Base-by-base conservation (phyloP, 2,888 invertebrate species). In the Stratiomys singularior region DNA sequence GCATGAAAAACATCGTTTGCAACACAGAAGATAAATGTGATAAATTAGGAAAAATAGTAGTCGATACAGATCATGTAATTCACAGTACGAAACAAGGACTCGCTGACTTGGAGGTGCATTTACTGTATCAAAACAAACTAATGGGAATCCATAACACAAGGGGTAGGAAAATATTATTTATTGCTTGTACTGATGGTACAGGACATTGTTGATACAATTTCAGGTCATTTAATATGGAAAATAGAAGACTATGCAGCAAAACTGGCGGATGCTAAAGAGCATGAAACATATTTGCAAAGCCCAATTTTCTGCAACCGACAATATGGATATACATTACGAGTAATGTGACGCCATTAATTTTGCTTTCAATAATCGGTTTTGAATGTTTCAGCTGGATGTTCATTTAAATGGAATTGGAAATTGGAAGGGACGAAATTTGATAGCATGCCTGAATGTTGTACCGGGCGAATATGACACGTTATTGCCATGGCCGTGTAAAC, bases 311-410 rank as follows among this genome's bases (percentile, higher is more conserved):
- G 91, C 56, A 92, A 92, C 56, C 91, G 90, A 82, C 91, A 90
- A 79, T 93, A 92, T 81, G 94, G 94, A n/a, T 94, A 94, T 85
- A 91, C 92, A 1, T 84, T 94, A 23, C 90, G 93, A 86, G 92
- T 92, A 87, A 78, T 58, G 56, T 69, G 0, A 11, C 21, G 56
- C 18, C 0, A 56, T 18, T 15, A 3, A 56, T 47, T 18, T 4
- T 21, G 23, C 25, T 15, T 21, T 56, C 0, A 44, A 9, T 60
- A 66, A n/a, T n/a, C 23, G 56, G 0, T 47, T 18, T 30, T 58
- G n/a, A 9, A 46, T 37, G 18, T 82, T 81, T 3, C 83, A 93
- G 93, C 88, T 93, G 27, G 91, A 93, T 82, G 84, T 93, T 1
- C 90, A 91, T 83, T 85, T 94, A 28, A 94, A 94, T 84, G 94